Evolutionary conservation across 2,888 invertebrate species (phyloP), one percentile per base, ranked within the genome.

Genomic region (Nudaria mundana): DNA sequence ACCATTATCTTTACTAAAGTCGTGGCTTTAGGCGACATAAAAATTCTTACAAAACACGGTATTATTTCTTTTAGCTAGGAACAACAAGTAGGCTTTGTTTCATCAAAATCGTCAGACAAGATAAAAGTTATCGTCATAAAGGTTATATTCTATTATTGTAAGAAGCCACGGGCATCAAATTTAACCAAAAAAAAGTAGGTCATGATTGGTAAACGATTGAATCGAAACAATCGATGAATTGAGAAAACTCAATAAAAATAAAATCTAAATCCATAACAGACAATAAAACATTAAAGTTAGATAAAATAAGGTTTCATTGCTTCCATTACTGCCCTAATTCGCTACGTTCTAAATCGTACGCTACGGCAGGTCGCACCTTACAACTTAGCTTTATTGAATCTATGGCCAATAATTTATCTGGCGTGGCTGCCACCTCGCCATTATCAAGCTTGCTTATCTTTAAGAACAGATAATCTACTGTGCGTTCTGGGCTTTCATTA

Each of bases 331-430:
- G 71, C 57, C 72, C 77, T 77, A 75, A 76, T 79, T 71, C 59
- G 42, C 50, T 44, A 56, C 51, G 66, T 56, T 61, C 70, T 61
- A 71, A 54, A 38, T 43, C 47, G 48, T 51, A 49, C 44, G 40
- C 48, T 36, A 46, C 29, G 43, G 54, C 51, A 51, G 56, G 57
- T 54, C 54, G 54, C 55, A 60, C 56, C 62, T 56, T 57, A 60
- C 62, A 61, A 62, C 60, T 52, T 63, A 62, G 57, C 65, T 76
- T 76, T 73, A 72, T 71, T 71, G 68, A 69, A 58, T 66, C 62
- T 53, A 40, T 61, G 62, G 69, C 73, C 71, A 64, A 73, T 76
- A 71, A 66, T 67, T 72, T 76, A 76, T 75, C 71, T 58, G 35
- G 44, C 39, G 48, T 20, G 20, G 44, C 50, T 40, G 39, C 8